Evolutionary conservation across 2,888 invertebrate genomes (phyloP).

Genomic region (Yponomeuta evonymella): DNA sequence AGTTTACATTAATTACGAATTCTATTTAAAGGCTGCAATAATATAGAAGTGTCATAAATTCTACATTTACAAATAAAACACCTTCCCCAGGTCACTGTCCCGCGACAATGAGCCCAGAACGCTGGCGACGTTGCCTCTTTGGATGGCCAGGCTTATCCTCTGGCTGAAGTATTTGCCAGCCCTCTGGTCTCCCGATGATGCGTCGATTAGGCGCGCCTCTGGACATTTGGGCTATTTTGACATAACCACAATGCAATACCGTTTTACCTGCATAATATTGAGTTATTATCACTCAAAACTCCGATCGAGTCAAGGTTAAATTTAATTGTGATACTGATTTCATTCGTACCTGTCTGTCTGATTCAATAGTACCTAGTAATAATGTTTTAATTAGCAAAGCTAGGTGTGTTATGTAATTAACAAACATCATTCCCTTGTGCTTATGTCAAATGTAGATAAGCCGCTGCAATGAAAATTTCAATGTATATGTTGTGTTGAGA

Average conservation of each 20-base stretch:
- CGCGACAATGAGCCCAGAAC: too few species aligned
- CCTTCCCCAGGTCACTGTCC: too few species aligned
- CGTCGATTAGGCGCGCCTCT: too few species aligned
- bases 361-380: conserved; percentile 7
- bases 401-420: neutral
- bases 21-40: neutral
- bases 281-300: conserved; percentile 8
- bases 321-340: conserved; percentile 11
- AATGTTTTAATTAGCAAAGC: conserved; percentile 3
- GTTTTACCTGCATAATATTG: conserved; percentile 8
- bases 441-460: neutral
- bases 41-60: too few species aligned
- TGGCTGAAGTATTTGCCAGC: too few species aligned
- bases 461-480: neutral
- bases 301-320: conserved; percentile 7
- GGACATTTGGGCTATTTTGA: neutral
- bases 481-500: too few species aligned
- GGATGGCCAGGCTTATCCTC: too few species aligned
- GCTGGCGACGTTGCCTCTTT: too few species aligned
- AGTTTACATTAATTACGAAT: neutral
- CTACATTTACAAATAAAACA: too few species aligned
- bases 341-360: neutral
- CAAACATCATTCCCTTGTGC: neutral
- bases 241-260: neutral
- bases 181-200: too few species aligned